These are phyloP conservation scores for Drosophila serrata DNA, from an alignment of 1,140 invertebrate species.

Conservation along the genomic window DNA sequence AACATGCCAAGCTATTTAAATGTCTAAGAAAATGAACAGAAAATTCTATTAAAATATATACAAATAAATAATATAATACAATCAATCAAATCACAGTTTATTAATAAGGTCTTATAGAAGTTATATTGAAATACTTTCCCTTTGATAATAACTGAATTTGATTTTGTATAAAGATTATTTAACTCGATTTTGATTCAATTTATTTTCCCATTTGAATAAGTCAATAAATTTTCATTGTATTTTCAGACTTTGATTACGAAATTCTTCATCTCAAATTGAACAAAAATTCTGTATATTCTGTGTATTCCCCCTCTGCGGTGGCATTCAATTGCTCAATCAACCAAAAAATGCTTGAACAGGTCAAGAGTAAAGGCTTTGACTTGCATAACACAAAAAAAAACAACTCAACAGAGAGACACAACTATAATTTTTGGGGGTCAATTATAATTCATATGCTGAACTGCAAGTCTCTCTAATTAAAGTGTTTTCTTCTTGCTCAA, in stretches of 20 bases:
- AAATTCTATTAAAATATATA: not conserved
- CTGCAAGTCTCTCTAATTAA: conserved; percentile 42
- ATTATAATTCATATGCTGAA: conserved; percentile 49
- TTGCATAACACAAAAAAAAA: conserved; percentile 35
- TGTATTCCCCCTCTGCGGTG: not conserved
- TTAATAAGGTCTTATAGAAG: not conserved
- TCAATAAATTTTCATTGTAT: conserved; percentile 16
- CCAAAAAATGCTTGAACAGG: conserved; percentile 22
- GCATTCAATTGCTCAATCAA: conserved; percentile 42
- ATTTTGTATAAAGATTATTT: not conserved
- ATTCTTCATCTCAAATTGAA: conserved; percentile 21
- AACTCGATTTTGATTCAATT: conserved; percentile 8
- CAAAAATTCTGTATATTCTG: conserved; percentile 15
- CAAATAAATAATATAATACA: no score
- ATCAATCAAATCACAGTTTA: no score
- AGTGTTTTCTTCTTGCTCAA: conserved; percentile 17
- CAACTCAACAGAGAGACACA: not conserved
- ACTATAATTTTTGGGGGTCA: conserved; percentile 42
- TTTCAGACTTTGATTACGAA: conserved; percentile 15
- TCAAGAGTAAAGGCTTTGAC: conserved; percentile 18
- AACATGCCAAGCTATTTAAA: conserved; percentile 8
- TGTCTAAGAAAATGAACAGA: not conserved
- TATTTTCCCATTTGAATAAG: conserved; percentile 2
- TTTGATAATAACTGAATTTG: not conserved
- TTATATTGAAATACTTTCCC: not conserved